Percentiles rank a stretch among this genome's conserved stretches.
Evolutionary conservation across 2,113 vertebrate genomes (phyloP).

Genomic region (Bettongia penicillata): DNA sequence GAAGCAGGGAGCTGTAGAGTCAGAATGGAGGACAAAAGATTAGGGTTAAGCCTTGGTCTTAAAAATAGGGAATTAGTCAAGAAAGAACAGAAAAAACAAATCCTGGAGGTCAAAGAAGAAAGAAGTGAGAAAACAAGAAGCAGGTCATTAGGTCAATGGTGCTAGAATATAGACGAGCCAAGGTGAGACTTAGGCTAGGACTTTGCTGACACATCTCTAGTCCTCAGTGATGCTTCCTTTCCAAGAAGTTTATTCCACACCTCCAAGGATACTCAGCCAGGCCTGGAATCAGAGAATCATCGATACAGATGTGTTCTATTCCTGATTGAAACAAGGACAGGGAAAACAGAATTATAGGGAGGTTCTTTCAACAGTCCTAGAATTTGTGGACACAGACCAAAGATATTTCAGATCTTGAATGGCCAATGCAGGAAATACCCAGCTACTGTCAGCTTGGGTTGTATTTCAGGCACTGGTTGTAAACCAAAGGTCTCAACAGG

Average conservation of each 20-base stretch:
- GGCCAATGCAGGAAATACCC: not conserved
- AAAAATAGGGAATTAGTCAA: not conserved
- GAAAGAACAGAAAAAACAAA: not conserved
- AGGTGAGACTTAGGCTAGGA: not conserved
- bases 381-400: not conserved
- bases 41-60: not conserved
- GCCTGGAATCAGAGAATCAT: not conserved
- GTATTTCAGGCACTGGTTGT: not conserved
- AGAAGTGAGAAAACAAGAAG: not conserved
- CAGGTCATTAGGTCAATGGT: not conserved
- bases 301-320: not conserved
- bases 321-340: not conserved
- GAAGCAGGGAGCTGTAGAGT: not conserved
- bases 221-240: not conserved
- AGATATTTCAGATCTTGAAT: not conserved
- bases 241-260: not conserved
- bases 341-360: not conserved
- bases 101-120: not conserved
- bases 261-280: not conserved
- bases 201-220: not conserved
- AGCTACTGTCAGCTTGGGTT: not conserved
- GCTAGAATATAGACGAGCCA: not conserved
- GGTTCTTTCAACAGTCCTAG: not conserved
- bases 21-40: not conserved
- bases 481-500: not conserved